Base-by-base conservation (phyloP, 2,888 invertebrate genomes). In the Flexamia atlantica region DNA sequence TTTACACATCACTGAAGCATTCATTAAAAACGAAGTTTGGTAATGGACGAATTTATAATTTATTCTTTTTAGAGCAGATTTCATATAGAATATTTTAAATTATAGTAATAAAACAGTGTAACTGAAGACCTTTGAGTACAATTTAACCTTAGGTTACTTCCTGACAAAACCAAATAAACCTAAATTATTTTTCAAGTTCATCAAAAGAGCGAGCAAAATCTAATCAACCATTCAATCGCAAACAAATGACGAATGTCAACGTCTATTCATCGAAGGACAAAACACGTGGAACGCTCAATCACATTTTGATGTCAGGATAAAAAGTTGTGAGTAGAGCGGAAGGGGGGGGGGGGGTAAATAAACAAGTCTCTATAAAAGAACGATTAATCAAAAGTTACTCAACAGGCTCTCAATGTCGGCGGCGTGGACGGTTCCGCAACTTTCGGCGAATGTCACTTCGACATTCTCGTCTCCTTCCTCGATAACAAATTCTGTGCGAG, bases 321-420 rank as follows among this genome's bases (percentile, higher is more conserved):
- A 32, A 25, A 53, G 72, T 40, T 20, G 80, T 42, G 53, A 36
- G 40, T 23, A 42, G 60, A 70, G 32, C 20, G 79, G 85, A 64
- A 25, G 80, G 81, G 46, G 85, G 42, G 36, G 60, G 85, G 82
- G 23, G 7, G 30, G 30, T 12, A 79, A 32, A 87, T 87, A 86
- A 68, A 86, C 85, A 84, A 64, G 28, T 64, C 20, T 57, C 64
- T 64, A 64, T 64, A 64, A 64, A 64, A 64, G 28, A 64, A 28
- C 64, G 64, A 64, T 64, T 64, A 64, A 64, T 64, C 64, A 28
- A 64, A 64, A 64, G 64, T 64, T 64, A 30, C 64, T 64, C 64
- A 64, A 64, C 53, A 53, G 20, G 53, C 64, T 30, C 5, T 64
- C 64, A 28, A 64, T 30, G 64, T 28, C 30, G 30, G 4, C 64